Base-by-base conservation (phyloP, 2,888 invertebrate genomes). In the Andricus curvator region DNA sequence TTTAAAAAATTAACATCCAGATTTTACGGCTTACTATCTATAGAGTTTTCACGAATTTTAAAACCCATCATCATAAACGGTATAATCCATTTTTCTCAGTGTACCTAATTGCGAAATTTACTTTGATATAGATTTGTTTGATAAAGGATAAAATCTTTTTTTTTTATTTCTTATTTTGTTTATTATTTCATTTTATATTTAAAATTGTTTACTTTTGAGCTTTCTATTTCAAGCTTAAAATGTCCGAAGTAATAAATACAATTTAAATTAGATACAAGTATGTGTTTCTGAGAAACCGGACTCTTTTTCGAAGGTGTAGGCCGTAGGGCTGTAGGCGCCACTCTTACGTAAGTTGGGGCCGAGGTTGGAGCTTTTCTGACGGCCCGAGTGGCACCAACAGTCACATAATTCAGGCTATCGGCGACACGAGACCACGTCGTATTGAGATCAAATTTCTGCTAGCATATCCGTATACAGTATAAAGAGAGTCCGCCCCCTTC, bases 381-480 rank as follows among this genome's bases (percentile, higher is more conserved):
- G 62, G 25, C 25, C 25, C 15, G 25, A 62, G 22, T 70, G 70
- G 70, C 51, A 70, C 70, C 51, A 51, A 29, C 25, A 70, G 70
- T 48, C 70, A 70, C 70, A 70, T 70, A 70, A 70, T 51, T 70
- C 17, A 25, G 70, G 44, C 70, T 70, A 51, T 70, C 29, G 48
- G 11, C 48, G 70, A 70, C 70, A 51, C 29, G 70, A 48, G 29
- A 51, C 17, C 68, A 70, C 2, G 41, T 41, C 15, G 44, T 5
- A 25, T 70, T 62, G 15, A 15, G 62, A 62, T 62, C 70, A 70
- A 70, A 70, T 70, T 70, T 70, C 70, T 70, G 70, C 70, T 20
- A 51, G 70, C 48, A 70, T 68, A 68, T 70, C 29, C 25, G 29
- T 25, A 44, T 51, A 62, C 25, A 22, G 25, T n/a, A 44, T 13